phyloP scores from a whole-genome alignment of 2,888 invertebrate species.

The Amorpha juglandis region DNA sequence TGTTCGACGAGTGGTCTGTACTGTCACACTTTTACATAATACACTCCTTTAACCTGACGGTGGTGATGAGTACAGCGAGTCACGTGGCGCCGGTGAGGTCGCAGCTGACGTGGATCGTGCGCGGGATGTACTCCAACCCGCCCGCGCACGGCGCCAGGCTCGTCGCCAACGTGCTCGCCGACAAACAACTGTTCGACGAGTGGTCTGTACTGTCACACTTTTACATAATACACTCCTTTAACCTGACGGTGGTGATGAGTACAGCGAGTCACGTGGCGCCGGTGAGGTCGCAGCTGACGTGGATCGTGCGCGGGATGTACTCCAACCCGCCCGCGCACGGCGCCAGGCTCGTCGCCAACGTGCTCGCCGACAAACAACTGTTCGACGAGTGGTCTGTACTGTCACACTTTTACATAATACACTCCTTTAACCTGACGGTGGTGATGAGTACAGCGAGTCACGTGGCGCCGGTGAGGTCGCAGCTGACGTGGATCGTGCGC shows the following conservation, averaged over 20 bases:
- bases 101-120: constrained; percentile 93
- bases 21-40: not conserved
- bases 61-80: constrained; percentile 88
- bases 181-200: constrained; percentile 89
- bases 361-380: constrained; percentile 90
- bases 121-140: constrained; percentile 98
- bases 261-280: constrained; percentile 85
- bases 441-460: constrained; percentile 87
- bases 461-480: constrained; percentile 90
- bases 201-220: constrained; percentile 86
- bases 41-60: too few species aligned
- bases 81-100: constrained; percentile 89
- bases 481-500: constrained; percentile 93
- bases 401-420: not conserved
- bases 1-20: constrained; percentile 92
- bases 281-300: constrained; percentile 93
- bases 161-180: constrained; percentile 92
- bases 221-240: not conserved
- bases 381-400: constrained; percentile 91
- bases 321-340: constrained; percentile 99
- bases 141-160: constrained; percentile 97
- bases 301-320: constrained; percentile 95
- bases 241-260: constrained; percentile 92
- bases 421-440: too few species aligned
- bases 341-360: constrained; percentile 93